These are phyloP conservation scores for Thinocorus orbignyianus DNA, from an alignment of 2,113 vertebrate species.

Conservation along the genomic window DNA sequence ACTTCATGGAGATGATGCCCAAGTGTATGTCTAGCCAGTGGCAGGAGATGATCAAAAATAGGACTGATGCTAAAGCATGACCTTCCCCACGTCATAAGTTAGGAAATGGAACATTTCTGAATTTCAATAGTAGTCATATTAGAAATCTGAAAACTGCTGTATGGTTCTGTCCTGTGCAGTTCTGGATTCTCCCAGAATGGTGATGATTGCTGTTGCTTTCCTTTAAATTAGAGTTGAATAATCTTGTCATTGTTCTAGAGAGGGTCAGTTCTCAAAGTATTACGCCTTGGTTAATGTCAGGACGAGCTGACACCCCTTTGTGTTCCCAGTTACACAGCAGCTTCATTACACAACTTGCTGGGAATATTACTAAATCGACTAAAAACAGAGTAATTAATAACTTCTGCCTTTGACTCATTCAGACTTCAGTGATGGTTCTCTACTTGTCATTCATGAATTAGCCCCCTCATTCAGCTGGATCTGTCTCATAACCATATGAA, in stretches of 20 bases:
- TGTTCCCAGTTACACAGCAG: background rate
- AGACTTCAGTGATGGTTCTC: background rate
- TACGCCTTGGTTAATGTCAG: background rate
- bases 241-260: background rate
- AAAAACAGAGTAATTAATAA: background rate
- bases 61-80: background rate
- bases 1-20: background rate
- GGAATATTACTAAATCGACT: background rate
- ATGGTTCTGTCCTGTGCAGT: background rate
- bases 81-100: background rate
- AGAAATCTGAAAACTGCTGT: background rate
- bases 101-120: slow-evolving; percentile 14
- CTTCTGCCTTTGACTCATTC: background rate
- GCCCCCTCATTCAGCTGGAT: background rate
- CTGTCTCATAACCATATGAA: background rate
- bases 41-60: slow-evolving; percentile 6
- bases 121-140: background rate
- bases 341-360: background rate
- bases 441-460: background rate
- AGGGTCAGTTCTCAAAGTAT: background rate
- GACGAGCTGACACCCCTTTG: background rate
- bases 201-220: background rate
- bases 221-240: background rate
- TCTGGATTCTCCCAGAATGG: background rate
- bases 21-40: background rate